Evolutionary conservation across 2,888 invertebrate genomes (phyloP), one percentile per base, ranked within the genome.

Genomic region (Boloria selene): DNA sequence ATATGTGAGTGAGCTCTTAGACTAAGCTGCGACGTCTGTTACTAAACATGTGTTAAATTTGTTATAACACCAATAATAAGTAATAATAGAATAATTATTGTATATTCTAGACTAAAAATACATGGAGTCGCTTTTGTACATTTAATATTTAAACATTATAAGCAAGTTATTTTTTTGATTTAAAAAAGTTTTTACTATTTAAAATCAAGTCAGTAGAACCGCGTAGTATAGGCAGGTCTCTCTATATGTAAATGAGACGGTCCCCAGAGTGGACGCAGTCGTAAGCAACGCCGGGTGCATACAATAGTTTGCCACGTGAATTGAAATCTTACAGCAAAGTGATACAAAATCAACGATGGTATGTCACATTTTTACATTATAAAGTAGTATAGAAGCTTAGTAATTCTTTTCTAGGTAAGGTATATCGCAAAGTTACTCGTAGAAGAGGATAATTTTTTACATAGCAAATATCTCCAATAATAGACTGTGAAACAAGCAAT

Each of bases 51-150:
- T 59, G 45, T 47, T 49, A 31, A 59, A 49, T 49, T 49, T 47
- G 49, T 50, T 59, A 50, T 50, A 59, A 59, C 59, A 59, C 59
- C 59, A 50, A 59, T 59, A 59, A 49, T 47, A 45, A 47, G 22
- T 58, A 50, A 49, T 59, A 50, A 31, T 31, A 59, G 16, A 26
- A 26, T 59, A 59, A 31, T 18, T 44, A 44, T 55, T 6, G n/a
- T 52, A 52, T 17, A 56, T 44, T 17, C 7, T 55, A 18, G 16
- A 44, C 14, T 55, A 55, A 14, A 38, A 16, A 54, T 54, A 38
- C 16, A 58, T 59, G 47, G 31, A 49, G 26, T 49, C 58, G 49
- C 58, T 59, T 59, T 59, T 59, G 49, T 59, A 59, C 59, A 50
- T 59, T 50, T 59, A 49, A 59, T 49, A 55, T 55, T 55, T 49